A percentile compares a stretch with the other conserved stretches of the same genome.
Evolutionary conservation across 1,140 invertebrate species (phyloP).

Genomic region (Drosophila kurseongensis): DNA sequence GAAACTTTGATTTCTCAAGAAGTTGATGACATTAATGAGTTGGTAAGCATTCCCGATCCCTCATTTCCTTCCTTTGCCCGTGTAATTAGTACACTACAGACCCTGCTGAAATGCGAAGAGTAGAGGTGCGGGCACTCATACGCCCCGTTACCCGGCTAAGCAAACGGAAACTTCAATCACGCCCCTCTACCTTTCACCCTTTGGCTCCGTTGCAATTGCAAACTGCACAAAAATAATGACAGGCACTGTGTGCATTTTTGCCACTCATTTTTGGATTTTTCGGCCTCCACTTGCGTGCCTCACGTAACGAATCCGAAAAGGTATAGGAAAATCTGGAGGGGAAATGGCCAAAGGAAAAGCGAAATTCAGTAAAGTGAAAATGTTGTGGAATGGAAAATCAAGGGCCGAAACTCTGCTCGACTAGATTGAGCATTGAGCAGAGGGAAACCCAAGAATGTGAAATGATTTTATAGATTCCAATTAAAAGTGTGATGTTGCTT

Average conservation of each 20-base stretch:
- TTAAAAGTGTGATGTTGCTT: constrained; percentile 8
- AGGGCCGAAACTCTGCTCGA: background rate
- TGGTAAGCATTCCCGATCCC: background rate
- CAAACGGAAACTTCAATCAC: constrained; percentile 54
- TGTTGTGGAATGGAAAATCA: constrained; percentile 7
- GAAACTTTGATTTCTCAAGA: constrained; percentile 53
- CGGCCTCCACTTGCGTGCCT: constrained; percentile 42
- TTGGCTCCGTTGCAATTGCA: constrained; percentile 9
- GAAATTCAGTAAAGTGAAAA: constrained; percentile 28
- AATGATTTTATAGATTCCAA: constrained; percentile 29
- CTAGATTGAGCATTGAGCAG: constrained; percentile 3
- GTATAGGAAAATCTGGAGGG: background rate
- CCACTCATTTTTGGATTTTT: constrained; percentile 10
- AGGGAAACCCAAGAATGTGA: constrained; percentile 1
- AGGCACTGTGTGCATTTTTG: constrained; percentile 36
- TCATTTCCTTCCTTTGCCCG: background rate
- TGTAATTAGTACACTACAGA: constrained; percentile 30
- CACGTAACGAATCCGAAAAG: constrained; percentile 17
- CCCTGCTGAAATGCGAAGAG: constrained; percentile 15
- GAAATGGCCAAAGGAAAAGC: background rate
- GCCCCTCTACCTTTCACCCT: constrained; percentile 12
- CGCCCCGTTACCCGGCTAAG: constrained; percentile 24
- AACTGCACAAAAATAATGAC: constrained; percentile 53
- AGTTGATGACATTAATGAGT: constrained; percentile 52
- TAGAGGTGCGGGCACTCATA: constrained; percentile 24